Evolutionary conservation across 2,888 invertebrate species (phyloP).

Genomic region (Plagodis pulveraria): DNA sequence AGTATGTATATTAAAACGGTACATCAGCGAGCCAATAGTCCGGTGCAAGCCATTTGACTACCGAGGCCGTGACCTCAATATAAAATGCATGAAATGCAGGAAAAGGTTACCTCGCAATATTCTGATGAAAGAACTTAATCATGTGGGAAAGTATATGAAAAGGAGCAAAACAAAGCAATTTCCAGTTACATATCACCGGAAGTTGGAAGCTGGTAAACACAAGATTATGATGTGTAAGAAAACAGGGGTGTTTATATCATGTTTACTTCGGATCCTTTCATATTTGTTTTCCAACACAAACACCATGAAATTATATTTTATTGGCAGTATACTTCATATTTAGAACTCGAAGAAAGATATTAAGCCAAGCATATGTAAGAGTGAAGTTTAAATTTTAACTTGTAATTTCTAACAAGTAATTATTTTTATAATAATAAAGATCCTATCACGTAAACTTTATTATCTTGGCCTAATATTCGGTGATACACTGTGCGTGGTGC

Average conservation of each 20-base stretch:
- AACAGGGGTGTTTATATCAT: conserved; percentile 67
- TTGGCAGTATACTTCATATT: conserved; percentile 5
- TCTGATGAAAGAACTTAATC: conserved; percentile 9
- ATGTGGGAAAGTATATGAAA: conserved; percentile 24
- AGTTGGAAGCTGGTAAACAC: conserved; percentile 59
- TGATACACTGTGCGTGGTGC: too few species aligned
- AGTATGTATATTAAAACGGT: too few species aligned
- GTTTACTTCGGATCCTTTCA: conserved; percentile 56
- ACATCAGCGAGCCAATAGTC: too few species aligned
- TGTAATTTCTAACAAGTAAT: too few species aligned
- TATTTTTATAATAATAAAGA: too few species aligned
- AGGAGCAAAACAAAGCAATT: conserved; percentile 74
- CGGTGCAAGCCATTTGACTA: too few species aligned
- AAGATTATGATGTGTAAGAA: conserved; percentile 73
- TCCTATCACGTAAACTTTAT: too few species aligned
- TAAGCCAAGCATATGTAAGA: neutral
- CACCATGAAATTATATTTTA: conserved; percentile 27
- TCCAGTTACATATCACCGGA: conserved; percentile 56
- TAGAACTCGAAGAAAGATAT: neutral
- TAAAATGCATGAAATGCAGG: conserved; percentile 1
- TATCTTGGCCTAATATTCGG: too few species aligned
- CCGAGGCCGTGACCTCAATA: neutral
- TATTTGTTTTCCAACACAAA: conserved; percentile 54
- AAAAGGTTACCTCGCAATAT: conserved; percentile 9
- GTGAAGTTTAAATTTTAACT: neutral